Evolutionary conservation across 2,888 invertebrate species (phyloP), one percentile per base, ranked within the genome.

Genomic region (Phalangium opilio): DNA sequence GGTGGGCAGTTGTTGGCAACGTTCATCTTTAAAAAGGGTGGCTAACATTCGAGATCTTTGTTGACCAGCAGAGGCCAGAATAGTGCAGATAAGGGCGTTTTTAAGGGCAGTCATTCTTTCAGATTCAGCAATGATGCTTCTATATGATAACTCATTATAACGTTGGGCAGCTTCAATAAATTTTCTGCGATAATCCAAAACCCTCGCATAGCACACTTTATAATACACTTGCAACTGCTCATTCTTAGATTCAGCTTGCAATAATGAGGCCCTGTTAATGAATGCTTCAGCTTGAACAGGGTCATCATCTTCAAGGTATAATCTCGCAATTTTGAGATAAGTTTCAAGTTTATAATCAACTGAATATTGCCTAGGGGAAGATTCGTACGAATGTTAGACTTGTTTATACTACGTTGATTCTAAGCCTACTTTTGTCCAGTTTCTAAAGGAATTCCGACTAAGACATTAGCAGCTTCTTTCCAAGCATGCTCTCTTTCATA

Each of bases 301-400:
- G 70, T 96, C 91, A 64, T 91, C 90, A 61, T 95, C 91, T 67
- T 95, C 93, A 48, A 96, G 70, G 64, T 87, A 96, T 7, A 96
- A 73, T 1, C 91, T 76, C 1, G 95, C 95, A 59, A 96, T 95
- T 72, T 93, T 93, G 59, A 98, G 71, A 64, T 96, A 96, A 0
- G 93, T 95, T 65, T 93, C 87, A 54, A 96, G 70, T 65, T 98
- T 98, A 66, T 95, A 95, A 66, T 95, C 93, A 11, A 89, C 84
- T 1, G 89, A 78, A 65, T 96, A 95, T 68, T 95, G 93, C 59
- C 87, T 87, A 63, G 27, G n/a, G n/a, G n/a, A n/a, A n/a, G n/a
- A n/a, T n/a, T n/a, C n/a, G n/a, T n/a, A n/a, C n/a, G n/a, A n/a
- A n/a, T n/a, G n/a, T n/a, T 27, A 7, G 27, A 27, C 8, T 27